These are phyloP conservation scores for Eutolmus rufibarbis DNA, from an alignment of 2,888 invertebrate species.

Conservation along the genomic window DNA sequence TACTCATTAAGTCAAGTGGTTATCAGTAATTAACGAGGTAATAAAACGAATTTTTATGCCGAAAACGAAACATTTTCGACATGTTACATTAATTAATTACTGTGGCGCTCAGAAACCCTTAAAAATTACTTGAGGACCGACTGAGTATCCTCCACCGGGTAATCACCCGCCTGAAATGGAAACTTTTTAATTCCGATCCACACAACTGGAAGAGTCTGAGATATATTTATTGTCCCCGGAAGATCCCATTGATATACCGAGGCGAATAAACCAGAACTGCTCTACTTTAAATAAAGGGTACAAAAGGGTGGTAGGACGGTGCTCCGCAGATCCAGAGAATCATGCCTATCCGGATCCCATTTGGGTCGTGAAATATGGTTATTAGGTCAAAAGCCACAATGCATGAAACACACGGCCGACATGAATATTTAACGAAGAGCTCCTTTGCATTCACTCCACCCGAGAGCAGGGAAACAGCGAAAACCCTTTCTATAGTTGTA, in stretches of 20 bases:
- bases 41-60: not conserved
- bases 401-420: not conserved
- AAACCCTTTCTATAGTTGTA: not conserved
- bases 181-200: not conserved
- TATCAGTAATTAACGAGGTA: not conserved
- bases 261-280: not conserved
- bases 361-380: slow-evolving; percentile 10
- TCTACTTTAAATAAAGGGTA: not conserved
- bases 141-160: not conserved
- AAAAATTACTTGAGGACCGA: not conserved
- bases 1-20: not conserved
- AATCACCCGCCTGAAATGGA: not conserved
- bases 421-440: slow-evolving; percentile 7
- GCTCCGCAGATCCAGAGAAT: not conserved
- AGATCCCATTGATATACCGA: not conserved
- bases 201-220: not conserved
- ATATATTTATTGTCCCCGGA: not conserved
- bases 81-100: not conserved
- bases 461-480: not conserved
- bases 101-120: not conserved
- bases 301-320: not conserved
- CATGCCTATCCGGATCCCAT: not conserved
- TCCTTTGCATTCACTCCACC: not conserved
- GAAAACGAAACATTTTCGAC: not conserved
- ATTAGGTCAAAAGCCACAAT: slow-evolving; percentile 24